Evolutionary conservation across 2,797 vertebrate species (phyloP).

Genomic region (Choloepus didactylus): DNA sequence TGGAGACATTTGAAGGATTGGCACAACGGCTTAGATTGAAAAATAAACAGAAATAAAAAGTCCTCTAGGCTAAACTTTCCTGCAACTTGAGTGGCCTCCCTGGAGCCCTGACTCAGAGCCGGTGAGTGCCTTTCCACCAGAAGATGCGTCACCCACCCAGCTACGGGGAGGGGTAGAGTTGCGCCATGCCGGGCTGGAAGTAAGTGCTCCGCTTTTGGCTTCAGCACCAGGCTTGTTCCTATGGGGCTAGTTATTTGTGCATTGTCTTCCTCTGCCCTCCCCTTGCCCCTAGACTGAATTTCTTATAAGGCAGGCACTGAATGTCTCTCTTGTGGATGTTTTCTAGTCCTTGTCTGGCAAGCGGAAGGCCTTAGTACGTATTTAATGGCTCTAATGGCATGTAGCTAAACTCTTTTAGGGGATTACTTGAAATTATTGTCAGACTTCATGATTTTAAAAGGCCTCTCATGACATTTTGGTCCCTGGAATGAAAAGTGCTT

Average conservation of each 20-base stretch:
- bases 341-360: neutral
- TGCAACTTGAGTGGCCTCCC: neutral
- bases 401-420: neutral
- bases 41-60: constrained; percentile 61
- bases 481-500: neutral
- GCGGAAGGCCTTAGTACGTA: neutral
- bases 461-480: neutral
- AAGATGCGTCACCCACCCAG: neutral
- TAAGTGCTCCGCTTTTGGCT: neutral
- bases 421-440: neutral
- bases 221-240: neutral
- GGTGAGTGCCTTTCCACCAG: neutral
- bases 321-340: neutral
- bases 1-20: constrained; percentile 51
- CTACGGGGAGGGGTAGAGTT: no score
- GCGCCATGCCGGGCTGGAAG: neutral
- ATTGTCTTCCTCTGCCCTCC: neutral
- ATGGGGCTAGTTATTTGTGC: neutral
- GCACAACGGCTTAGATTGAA: constrained; percentile 20
- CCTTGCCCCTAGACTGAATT: neutral
- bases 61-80: neutral
- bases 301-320: accelerated
- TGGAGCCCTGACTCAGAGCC: neutral
- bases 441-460: neutral
- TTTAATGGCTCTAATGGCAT: neutral